These are phyloP conservation scores for Cettia cetti DNA, from an alignment of 2,113 vertebrate species.

Conservation along the genomic window DNA sequence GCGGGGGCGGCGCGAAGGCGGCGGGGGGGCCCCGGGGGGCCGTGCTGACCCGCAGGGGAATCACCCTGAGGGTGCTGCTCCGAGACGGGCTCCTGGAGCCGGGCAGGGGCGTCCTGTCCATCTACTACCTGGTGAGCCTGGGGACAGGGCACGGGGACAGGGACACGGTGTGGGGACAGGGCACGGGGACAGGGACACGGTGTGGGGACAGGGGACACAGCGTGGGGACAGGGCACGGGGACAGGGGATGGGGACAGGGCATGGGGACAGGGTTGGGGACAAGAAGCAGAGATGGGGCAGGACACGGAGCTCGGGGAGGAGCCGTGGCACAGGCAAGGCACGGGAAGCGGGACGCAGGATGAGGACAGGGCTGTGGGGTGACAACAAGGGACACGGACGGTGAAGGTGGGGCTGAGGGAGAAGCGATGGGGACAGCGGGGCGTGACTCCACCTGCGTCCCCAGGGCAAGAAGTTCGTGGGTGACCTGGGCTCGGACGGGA, in stretches of 20 bases:
- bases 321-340: not conserved
- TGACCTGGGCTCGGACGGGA: constrained; percentile 88
- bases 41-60: constrained; percentile 87
- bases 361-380: not conserved
- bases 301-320: not conserved
- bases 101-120: constrained; percentile 83
- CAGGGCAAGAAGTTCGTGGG: constrained; percentile 96
- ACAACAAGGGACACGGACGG: too few species aligned
- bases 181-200: not conserved
- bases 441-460: rapidly evolving
- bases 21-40: constrained; percentile 72
- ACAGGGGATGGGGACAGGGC: too few species aligned
- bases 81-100: constrained; percentile 92
- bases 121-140: constrained; percentile 89
- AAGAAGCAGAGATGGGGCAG: not conserved
- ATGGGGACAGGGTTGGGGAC: not conserved
- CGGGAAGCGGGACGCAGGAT: not conserved
- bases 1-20: not conserved
- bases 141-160: not conserved
- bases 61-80: constrained; percentile 90
- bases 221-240: too few species aligned
- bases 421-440: rapidly evolving
- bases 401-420: too few species aligned
- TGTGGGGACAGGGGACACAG: not conserved
- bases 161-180: too few species aligned